Base-by-base conservation (phyloP, 2,888 invertebrate species). In the Pedicia rivosa region DNA sequence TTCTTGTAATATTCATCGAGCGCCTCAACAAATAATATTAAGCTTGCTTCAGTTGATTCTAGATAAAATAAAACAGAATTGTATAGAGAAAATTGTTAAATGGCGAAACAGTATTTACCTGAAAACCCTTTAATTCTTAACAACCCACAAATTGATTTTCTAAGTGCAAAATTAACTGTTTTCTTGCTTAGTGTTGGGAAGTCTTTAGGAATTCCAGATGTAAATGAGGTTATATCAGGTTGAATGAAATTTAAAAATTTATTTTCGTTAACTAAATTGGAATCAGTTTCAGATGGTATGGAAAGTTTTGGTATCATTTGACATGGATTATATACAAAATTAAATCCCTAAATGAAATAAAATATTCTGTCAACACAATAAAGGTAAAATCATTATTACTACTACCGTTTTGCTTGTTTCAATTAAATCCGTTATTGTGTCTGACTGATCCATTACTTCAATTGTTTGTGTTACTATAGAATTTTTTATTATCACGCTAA, bases 371-470 rank as follows among this genome's bases (percentile, higher is more conserved):
- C n/a, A n/a, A n/a, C n/a, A n/a, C n/a, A n/a, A n/a, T n/a, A n/a
- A n/a, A n/a, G n/a, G n/a, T n/a, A n/a, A n/a, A n/a, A n/a, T n/a
- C n/a, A n/a, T n/a, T n/a, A n/a, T n/a, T n/a, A n/a, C n/a, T n/a
- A n/a, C n/a, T n/a, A n/a, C n/a, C n/a, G n/a, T n/a, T n/a, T n/a
- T n/a, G n/a, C n/a, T n/a, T n/a, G 57, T 57, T 39, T 60, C 60
- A 19, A 59, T 59, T 3, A 60, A 47, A 1, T 56, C 55, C 35
- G 57, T 56, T 16, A 60, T 45, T 48, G 58, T 52, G 44, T 60
- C 60, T 1, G 58, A 59, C 45, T 60, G 59, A 33, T 60, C 57
- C 58, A 60, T 60, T 13, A 60, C 57, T 46, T 60, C 60, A 22
- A 60, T 55, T 5, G 59, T 59, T 48, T 60, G 60, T 8, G 58